Conservation (phyloP, 1,140 invertebrate species). For the Caenorhabditis tropicalis region DNA sequence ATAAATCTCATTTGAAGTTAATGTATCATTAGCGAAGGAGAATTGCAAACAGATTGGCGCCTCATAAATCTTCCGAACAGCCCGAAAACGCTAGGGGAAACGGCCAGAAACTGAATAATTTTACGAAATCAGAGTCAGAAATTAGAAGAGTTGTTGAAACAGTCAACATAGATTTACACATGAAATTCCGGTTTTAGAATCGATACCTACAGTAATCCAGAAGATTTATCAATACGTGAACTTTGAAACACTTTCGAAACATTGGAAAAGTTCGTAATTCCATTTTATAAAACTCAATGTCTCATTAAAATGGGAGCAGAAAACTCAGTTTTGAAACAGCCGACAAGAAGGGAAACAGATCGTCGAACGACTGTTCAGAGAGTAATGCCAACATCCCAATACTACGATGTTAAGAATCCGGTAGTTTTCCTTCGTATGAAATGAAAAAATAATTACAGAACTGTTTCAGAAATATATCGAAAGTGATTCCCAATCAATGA, state of each 20-base stretch:
- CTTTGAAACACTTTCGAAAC: too few species aligned
- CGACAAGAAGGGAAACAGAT: not conserved
- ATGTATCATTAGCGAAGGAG: too few species aligned
- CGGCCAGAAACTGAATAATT: not conserved
- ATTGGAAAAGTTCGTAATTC: not conserved
- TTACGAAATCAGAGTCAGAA: too few species aligned
- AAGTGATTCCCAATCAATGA: not conserved
- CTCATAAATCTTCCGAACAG: not conserved
- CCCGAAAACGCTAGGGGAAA: not conserved
- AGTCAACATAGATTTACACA: too few species aligned
- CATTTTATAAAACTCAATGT: not conserved
- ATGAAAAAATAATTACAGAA: not conserved
- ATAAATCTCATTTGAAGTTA: too few species aligned
- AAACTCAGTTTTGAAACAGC: not conserved
- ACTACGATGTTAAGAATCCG: not conserved
- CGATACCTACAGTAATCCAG: too few species aligned
- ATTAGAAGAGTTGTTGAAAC: too few species aligned
- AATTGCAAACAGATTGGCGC: too few species aligned
- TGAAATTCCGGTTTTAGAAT: too few species aligned
- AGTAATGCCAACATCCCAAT: not conserved
- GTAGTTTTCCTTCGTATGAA: not conserved
- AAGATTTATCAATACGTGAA: too few species aligned
- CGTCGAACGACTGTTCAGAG: not conserved
- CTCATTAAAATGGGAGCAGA: constrained; percentile 3
- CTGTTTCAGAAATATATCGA: constrained; percentile 11